Conservation (phyloP, 2,797 vertebrate genomes). For the Linurgus olivaceus region DNA sequence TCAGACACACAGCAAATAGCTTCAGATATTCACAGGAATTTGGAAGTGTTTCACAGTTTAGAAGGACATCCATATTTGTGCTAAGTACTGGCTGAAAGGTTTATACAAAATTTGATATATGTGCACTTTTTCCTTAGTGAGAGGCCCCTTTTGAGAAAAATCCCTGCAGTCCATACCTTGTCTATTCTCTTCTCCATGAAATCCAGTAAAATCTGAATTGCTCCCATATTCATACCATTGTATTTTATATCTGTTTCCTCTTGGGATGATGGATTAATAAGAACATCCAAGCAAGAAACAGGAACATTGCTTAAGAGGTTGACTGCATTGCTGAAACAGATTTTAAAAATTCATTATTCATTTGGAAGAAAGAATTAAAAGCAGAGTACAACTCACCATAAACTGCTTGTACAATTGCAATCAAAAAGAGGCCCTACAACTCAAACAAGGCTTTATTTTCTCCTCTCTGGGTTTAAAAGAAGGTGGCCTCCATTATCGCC, state of each 20-base stretch:
- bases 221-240: slow-evolving; percentile 91
- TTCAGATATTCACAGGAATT: neutral
- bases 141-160: neutral
- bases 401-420: neutral
- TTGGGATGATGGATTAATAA: slow-evolving; percentile 86
- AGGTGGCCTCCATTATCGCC: neutral
- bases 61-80: neutral
- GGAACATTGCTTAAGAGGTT: slow-evolving; percentile 97
- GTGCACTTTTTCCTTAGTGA: neutral
- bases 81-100: neutral
- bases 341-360: slow-evolving; percentile 60
- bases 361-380: slow-evolving; percentile 26
- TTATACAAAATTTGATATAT: neutral
- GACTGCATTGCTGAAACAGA: slow-evolving; percentile 88
- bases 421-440: neutral
- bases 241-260: slow-evolving; percentile 83
- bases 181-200: slow-evolving; percentile 99
- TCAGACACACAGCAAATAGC: neutral
- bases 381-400: neutral
- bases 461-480: neutral
- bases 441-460: slow-evolving; percentile 17
- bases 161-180: slow-evolving; percentile 81
- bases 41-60: neutral
- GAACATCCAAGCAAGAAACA: slow-evolving; percentile 89
- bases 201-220: slow-evolving; percentile 85